These are phyloP conservation scores for Drosophila mimica DNA, from an alignment of 2,888 invertebrate genomes.

Conservation along the genomic window DNA sequence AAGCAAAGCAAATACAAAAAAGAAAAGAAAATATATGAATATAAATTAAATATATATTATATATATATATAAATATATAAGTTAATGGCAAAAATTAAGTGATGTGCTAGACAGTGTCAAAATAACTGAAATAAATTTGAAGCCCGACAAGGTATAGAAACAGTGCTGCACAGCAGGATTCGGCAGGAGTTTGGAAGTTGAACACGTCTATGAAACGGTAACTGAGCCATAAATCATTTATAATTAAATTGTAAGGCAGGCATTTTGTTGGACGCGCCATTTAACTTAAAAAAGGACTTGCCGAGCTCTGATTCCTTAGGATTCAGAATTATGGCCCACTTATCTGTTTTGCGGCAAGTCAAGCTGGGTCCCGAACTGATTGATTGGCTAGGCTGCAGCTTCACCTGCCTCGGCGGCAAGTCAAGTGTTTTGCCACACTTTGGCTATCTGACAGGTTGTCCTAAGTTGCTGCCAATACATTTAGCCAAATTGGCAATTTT, in stretches of 20 bases:
- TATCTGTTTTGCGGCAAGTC: conserved; percentile 30
- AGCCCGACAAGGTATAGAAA: conserved; percentile 6
- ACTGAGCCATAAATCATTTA: conserved; percentile 68
- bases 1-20: conserved; percentile 33
- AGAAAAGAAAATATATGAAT: conserved; percentile 2
- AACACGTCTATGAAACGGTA: conserved; percentile 59
- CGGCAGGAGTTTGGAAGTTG: conserved; percentile 8
- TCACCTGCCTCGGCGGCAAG: conserved; percentile 25
- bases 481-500: conserved; percentile 44
- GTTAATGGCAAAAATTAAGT: conserved; percentile 45
- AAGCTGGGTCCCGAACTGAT: conserved; percentile 39
- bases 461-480: conserved; percentile 13
- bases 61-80: conserved; percentile 12
- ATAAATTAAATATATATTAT: conserved; percentile 32
- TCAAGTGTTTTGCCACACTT: conserved; percentile 30
- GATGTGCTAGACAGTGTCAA: conserved; percentile 53
- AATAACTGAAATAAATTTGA: conserved; percentile 15
- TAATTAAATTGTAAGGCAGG: conserved; percentile 45
- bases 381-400: conserved; percentile 60
- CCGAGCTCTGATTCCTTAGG: neutral
- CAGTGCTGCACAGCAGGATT: conserved; percentile 6
- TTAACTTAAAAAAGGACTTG: conserved; percentile 36
- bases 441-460: conserved; percentile 4
- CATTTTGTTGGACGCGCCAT: conserved; percentile 27
- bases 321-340: conserved; percentile 7